Conservation (phyloP, 2,797 vertebrate species). For the Schizopygopsis pylzovi region DNA sequence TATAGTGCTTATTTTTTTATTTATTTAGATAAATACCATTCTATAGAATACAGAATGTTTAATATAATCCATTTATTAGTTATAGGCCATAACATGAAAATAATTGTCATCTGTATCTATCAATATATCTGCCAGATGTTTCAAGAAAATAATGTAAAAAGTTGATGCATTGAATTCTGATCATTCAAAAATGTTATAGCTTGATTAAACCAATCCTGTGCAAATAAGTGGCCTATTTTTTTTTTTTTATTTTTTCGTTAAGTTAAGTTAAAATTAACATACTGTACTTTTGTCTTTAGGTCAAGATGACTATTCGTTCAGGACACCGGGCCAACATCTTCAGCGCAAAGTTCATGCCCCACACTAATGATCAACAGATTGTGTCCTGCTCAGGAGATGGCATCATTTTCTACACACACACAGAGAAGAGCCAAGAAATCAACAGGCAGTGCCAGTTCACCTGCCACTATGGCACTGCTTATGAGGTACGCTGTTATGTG, state of each 20-base stretch:
- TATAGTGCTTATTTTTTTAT: neutral
- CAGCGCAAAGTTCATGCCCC: slow-evolving; percentile 98
- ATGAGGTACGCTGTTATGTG: slow-evolving; percentile 83
- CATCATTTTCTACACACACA: slow-evolving; percentile 96
- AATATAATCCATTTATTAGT: neutral
- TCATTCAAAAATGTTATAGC: neutral
- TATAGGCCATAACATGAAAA: neutral
- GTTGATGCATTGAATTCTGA: neutral
- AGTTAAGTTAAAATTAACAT: neutral
- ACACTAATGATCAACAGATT: slow-evolving; percentile 96
- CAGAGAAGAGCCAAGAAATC: slow-evolving; percentile 91
- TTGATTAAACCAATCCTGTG: neutral
- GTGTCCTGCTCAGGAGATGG: slow-evolving; percentile 97
- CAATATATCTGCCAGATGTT: neutral
- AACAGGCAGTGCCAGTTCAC: slow-evolving; percentile 97
- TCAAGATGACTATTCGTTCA: slow-evolving; percentile 94
- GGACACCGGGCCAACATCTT: slow-evolving; percentile 98
- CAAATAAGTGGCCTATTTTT: neutral
- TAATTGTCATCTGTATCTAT: neutral
- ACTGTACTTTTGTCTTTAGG: slow-evolving; percentile 72
- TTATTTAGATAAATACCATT: neutral
- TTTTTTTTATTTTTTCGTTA: neutral
- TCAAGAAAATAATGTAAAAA: neutral
- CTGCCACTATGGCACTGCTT: slow-evolving; percentile 98
- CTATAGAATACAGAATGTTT: too few species aligned